A percentile compares a stretch with the other conserved stretches of the same genome.
These are phyloP conservation scores for Lacerta viridis DNA, from an alignment of 2,797 vertebrate species.

Conservation along the genomic window DNA sequence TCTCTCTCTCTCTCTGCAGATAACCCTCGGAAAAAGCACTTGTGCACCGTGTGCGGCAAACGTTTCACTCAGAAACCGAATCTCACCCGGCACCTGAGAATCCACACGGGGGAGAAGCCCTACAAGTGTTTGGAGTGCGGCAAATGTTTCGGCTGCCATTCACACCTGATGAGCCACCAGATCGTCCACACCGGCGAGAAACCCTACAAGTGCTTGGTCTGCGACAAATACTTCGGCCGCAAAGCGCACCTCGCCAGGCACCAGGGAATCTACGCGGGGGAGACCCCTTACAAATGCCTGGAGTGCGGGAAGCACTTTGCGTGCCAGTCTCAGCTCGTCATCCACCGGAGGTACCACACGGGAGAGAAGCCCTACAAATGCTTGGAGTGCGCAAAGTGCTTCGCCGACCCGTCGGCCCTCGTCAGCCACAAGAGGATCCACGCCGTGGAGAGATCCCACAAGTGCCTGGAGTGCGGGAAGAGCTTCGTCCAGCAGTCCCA, in stretches of 20 bases:
- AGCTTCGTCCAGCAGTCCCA: constrained; percentile 58
- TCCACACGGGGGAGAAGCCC: constrained; percentile 35
- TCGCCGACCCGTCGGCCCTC: constrained; percentile 32
- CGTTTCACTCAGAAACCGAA: constrained; percentile 43
- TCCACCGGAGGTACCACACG: constrained; percentile 38
- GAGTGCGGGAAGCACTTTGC: constrained; percentile 46
- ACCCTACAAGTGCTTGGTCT: constrained; percentile 38
- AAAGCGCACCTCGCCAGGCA: constrained; percentile 33
- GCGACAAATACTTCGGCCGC: constrained; percentile 41
- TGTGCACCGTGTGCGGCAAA: constrained; percentile 28
- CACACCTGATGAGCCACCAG: constrained; percentile 48
- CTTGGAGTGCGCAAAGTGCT: constrained; percentile 43
- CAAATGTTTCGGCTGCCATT: constrained; percentile 54
- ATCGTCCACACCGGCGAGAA: constrained; percentile 40
- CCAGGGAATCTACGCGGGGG: constrained; percentile 39
- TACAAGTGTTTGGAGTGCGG: constrained; percentile 48
- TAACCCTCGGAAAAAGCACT: constrained; percentile 29
- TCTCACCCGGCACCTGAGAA: constrained; percentile 12
- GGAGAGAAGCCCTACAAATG: constrained; percentile 54
- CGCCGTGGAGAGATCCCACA: constrained; percentile 6
- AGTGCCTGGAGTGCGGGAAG: constrained; percentile 53
- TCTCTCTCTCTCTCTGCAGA: background rate
- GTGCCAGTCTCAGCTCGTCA: constrained; percentile 31
- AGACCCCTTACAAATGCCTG: constrained; percentile 32
- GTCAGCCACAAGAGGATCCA: constrained; percentile 53